phyloP scores from a whole-genome alignment of 2,888 invertebrate genomes.

The Lepetodrilus schrolli region DNA sequence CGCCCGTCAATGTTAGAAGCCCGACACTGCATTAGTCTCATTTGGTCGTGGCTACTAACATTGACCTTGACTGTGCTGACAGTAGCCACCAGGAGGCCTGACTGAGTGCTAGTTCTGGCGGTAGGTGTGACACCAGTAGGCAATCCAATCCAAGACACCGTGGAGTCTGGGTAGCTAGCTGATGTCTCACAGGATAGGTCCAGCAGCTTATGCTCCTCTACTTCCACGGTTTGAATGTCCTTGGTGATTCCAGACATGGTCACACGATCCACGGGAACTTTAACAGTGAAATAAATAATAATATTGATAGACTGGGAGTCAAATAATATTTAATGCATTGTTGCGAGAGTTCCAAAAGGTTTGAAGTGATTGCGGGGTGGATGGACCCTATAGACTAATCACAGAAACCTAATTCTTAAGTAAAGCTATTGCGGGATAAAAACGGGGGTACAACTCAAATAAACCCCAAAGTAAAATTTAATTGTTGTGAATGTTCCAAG shows the following conservation, averaged over 20 bases:
- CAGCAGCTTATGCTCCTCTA: not conserved
- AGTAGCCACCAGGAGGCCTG: not conserved
- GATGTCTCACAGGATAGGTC: not conserved
- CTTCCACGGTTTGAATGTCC: not conserved
- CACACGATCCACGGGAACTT: not conserved
- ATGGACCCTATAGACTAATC: no score
- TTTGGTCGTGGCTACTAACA: not conserved
- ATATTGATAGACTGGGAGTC: not conserved
- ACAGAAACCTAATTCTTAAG: no score
- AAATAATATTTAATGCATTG: not conserved
- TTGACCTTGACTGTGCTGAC: not conserved
- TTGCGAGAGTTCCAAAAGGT: no score
- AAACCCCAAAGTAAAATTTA: no score
- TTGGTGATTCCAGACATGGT: not conserved
- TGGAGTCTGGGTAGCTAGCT: not conserved
- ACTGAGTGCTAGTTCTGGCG: not conserved
- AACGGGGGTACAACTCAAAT: no score
- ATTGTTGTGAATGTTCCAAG: no score
- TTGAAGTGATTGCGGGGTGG: no score
- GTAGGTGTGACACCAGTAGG: not conserved
- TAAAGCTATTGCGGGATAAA: no score
- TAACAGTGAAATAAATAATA: not conserved
- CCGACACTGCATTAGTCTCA: not conserved
- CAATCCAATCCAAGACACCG: not conserved
- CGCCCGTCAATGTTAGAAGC: not conserved